Percentiles rank a stretch among this genome's conserved stretches.
Evolutionary conservation across 1,140 invertebrate species (phyloP).

Genomic region (Thereuonema tuberculata): DNA sequence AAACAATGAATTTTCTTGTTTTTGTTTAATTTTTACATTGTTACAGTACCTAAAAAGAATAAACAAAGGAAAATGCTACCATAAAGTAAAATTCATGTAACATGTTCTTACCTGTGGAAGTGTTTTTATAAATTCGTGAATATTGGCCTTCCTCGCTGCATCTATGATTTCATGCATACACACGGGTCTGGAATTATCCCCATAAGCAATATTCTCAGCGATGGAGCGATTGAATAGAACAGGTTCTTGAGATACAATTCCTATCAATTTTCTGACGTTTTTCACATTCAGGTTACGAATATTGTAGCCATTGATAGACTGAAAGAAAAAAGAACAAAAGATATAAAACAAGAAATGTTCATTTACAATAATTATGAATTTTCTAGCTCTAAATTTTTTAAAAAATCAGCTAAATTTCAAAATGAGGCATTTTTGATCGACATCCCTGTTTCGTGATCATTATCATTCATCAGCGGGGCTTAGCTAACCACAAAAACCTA

Average conservation of each 20-base stretch:
- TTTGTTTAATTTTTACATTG: too few relatives aligned
- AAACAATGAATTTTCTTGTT: too few relatives aligned
- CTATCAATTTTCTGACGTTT: slow-evolving; percentile 44
- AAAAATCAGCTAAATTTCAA: neutral
- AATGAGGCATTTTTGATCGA: too few relatives aligned
- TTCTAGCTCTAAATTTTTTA: neutral
- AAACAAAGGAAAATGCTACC: too few relatives aligned
- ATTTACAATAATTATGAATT: neutral
- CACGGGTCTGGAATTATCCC: slow-evolving; percentile 22
- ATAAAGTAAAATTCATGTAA: too few relatives aligned
- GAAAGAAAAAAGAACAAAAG: neutral
- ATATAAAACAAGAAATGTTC: neutral
- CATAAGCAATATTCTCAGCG: slow-evolving; percentile 38
- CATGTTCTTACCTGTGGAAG: slow-evolving; percentile 44
- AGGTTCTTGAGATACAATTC: slow-evolving; percentile 48
- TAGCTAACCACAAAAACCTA: too few relatives aligned
- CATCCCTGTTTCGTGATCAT: too few relatives aligned
- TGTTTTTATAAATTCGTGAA: slow-evolving; percentile 51
- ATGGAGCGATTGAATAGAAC: slow-evolving; percentile 40
- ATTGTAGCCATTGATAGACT: neutral
- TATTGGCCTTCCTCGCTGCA: slow-evolving; percentile 54
- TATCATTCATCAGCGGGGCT: too few relatives aligned
- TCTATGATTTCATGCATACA: slow-evolving; percentile 33
- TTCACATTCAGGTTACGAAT: neutral
- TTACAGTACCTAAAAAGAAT: too few relatives aligned